Evolutionary conservation across 37 sponge, comb jelly and placozoan genomes (phyloP).

Genomic region (Aphrocallistes beatrix): DNA sequence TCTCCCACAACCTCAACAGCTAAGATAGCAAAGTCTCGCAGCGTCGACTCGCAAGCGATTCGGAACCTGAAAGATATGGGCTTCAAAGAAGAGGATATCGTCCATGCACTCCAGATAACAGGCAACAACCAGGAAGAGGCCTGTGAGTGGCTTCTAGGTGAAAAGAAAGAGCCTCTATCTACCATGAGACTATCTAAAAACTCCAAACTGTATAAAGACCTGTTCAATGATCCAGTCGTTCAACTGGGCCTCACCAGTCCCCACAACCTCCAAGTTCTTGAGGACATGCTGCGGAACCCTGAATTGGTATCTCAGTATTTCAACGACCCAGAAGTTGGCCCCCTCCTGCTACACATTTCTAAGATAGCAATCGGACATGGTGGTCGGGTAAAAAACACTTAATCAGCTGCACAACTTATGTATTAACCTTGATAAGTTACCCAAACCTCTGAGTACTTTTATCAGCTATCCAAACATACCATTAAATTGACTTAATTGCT

Average conservation of each 20-base stretch:
- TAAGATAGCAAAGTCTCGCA: neutral
- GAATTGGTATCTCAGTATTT: slow-evolving; percentile 16
- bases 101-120: neutral
- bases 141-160: neutral
- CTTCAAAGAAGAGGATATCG: neutral
- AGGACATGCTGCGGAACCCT: neutral
- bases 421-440: neutral
- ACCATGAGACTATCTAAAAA: neutral
- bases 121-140: neutral
- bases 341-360: neutral
- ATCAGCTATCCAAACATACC: neutral
- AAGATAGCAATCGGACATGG: neutral
- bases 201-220: slow-evolving; percentile 4
- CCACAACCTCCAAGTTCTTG: neutral
- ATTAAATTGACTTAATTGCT: neutral
- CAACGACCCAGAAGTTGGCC: neutral
- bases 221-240: neutral
- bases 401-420: neutral
- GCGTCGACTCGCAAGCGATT: neutral
- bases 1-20: neutral
- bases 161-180: neutral
- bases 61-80: slow-evolving; percentile 9
- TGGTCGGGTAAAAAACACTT: slow-evolving; percentile 1
- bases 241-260: slow-evolving; percentile 13
- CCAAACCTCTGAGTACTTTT: neutral